Conservation (phyloP, 1,140 invertebrate genomes). For the Pentalonia nigronervosa region DNA sequence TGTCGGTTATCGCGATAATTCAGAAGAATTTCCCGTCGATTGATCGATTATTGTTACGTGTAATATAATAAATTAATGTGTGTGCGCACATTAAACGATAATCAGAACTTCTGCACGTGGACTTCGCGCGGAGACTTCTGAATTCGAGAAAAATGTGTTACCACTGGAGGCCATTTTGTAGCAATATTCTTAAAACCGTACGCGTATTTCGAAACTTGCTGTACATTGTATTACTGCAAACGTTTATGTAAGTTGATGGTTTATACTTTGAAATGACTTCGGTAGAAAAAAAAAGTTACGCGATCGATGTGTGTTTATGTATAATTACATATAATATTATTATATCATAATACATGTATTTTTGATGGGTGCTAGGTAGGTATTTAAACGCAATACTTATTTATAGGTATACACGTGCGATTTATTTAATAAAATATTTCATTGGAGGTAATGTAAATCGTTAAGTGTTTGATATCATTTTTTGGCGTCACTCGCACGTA, state of each 20-base stretch:
- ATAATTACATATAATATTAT: background rate
- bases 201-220: background rate
- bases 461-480: too few relatives aligned
- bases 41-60: background rate
- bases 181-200: background rate
- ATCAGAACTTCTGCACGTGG: background rate
- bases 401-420: too few relatives aligned
- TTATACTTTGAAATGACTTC: background rate
- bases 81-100: background rate
- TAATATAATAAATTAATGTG: background rate
- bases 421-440: too few relatives aligned
- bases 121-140: background rate
- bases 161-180: background rate
- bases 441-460: too few relatives aligned
- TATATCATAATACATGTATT: background rate
- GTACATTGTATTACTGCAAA: background rate
- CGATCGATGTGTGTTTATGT: background rate
- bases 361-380: too few relatives aligned
- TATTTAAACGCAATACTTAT: too few relatives aligned
- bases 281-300: background rate
- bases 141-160: background rate
- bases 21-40: background rate
- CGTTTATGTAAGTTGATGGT: background rate
- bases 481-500: too few relatives aligned
- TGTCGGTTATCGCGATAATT: background rate